phyloP scores from a whole-genome alignment of 2,888 invertebrate species.

The Lycophotia porphyrea region DNA sequence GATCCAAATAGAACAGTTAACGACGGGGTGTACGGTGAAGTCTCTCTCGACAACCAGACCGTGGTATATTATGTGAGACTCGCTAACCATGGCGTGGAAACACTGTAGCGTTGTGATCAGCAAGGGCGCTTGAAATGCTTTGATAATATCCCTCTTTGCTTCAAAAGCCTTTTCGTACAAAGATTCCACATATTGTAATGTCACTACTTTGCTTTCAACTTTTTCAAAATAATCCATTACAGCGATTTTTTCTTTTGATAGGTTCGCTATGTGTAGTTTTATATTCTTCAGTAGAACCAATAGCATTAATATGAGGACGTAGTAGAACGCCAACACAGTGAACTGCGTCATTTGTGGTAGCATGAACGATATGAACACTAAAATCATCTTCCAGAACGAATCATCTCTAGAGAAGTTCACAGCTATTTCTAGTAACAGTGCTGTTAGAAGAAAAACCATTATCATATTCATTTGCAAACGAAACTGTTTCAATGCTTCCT shows the following conservation, averaged over 20 bases:
- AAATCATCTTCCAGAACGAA: conserved; percentile 78
- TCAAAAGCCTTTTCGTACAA: conserved; percentile 76
- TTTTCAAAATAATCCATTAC: conserved; percentile 63
- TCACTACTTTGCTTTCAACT: conserved; percentile 66
- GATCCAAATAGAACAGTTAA: conserved; percentile 82
- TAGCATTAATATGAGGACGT: conserved; percentile 75
- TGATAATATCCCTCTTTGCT: conserved; percentile 76
- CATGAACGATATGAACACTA: conserved; percentile 77
- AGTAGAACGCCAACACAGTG: conserved; percentile 75
- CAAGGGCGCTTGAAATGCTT: conserved; percentile 79
- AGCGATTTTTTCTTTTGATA: conserved; percentile 56
- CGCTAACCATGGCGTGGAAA: conserved; percentile 83
- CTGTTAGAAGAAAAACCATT: conserved; percentile 63
- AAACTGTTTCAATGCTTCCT: conserved; percentile 67
- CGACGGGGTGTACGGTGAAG: conserved; percentile 73
- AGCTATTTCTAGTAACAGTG: conserved; percentile 70
- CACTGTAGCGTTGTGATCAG: conserved; percentile 78
- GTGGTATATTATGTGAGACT: conserved; percentile 82
- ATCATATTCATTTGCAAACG: conserved; percentile 71
- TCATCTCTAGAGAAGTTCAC: conserved; percentile 77
- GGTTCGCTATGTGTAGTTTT: conserved; percentile 66
- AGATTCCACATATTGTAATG: conserved; percentile 76
- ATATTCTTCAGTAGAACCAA: conserved; percentile 74
- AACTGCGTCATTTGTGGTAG: conserved; percentile 82
- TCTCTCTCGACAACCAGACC: conserved; percentile 71